Base-by-base conservation (phyloP, 2,888 invertebrate genomes). In the Orthosia gothica region DNA sequence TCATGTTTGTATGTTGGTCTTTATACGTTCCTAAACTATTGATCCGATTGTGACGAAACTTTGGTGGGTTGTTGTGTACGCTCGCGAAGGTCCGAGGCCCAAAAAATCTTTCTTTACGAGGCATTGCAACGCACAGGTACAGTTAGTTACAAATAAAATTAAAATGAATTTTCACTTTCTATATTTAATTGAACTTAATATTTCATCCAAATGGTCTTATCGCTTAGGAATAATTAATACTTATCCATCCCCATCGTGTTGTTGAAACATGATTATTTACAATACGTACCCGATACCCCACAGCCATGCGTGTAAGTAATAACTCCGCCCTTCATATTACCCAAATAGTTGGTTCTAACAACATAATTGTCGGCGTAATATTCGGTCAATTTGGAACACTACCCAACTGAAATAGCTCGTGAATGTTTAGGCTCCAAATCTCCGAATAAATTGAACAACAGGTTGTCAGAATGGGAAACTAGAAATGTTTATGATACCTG, bases 401-500 rank as follows among this genome's bases (percentile, higher is more conserved):
- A 73, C 23, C 50, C 26, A 49, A 20, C 59, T 52, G 20, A 59
- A 78, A 72, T 59, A 59, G 63, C 64, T 72, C 55, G 59, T 68
- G 80, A 61, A 83, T 83, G 64, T 83, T 80, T 57, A 61, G 52
- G 59, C 64, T 23, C 47, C 18, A 23, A 70, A 61, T 66, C 74
- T 73, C 52, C 47, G 57, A 70, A 76, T 81, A 76, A 81, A 74
- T 84, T 84, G 58, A 72, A 85, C 87, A 85, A 87, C 74, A 79
- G 74, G 79, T 82, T 81, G 76, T 82, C 82, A 79, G 79, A 85
- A 82, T 68, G 63, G 79, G 63, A 62, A 87, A 57, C 76, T 74
- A 64, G 55, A 66, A 68, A 71, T 79, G 85, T 84, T 84, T 77
- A 75, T 71, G 85, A 82, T 76, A 63, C 59, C 77, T 82, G 77